Base-by-base conservation (phyloP, 1,140 invertebrate species). In the Orchesella cincta region DNA sequence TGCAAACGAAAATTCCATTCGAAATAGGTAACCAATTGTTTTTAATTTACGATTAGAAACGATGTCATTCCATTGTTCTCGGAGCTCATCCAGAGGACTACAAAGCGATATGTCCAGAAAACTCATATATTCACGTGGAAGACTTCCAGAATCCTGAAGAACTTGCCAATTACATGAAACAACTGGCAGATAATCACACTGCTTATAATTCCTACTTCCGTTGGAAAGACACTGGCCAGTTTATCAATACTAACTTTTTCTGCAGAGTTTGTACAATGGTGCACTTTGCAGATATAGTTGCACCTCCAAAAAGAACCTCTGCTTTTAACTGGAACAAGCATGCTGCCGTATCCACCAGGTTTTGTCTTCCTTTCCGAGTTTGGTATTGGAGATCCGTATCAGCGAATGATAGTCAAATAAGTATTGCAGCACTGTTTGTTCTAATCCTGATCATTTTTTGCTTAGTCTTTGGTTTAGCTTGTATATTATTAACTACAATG, bases 101-200 rank as follows among this genome's bases (percentile, higher is more conserved):
- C 28, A 26, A 12, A 16, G 5, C 18, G 0, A 8, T 82, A 5
- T 84, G 87, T 1, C 86, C 86, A 36, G 83, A 84, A 1, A 57
- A 81, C 75, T 86, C 86, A n/a, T 87, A 81, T 73, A 86, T 87
- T 54, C 62, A 86, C 73, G 82, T 77, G 81, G 75, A 70, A 1
- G 80, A 84, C 29, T 86, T 85, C 76, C 34, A 80, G 18, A 72
- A 80, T 2, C 80, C 83, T 2, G 73, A 82, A 70, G 74, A 82
- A 8, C 79, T 87, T 57, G 86, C 83, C 0, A 46, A 82, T 3
- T 81, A 84, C 74, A 57, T 87, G 12, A 64, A n/a, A n/a, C 12
- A 12, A 12, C 26, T 64, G n/a, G 12, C 20, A 8, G n/a, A 12
- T 8, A 16, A 12, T 64, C n/a, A 12, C 12, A 23, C 5, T 26